A percentile compares a stretch with the other conserved stretches of the same genome.
Conservation (phyloP, 2,888 invertebrate species). For the Drosophila vallismaia region DNA sequence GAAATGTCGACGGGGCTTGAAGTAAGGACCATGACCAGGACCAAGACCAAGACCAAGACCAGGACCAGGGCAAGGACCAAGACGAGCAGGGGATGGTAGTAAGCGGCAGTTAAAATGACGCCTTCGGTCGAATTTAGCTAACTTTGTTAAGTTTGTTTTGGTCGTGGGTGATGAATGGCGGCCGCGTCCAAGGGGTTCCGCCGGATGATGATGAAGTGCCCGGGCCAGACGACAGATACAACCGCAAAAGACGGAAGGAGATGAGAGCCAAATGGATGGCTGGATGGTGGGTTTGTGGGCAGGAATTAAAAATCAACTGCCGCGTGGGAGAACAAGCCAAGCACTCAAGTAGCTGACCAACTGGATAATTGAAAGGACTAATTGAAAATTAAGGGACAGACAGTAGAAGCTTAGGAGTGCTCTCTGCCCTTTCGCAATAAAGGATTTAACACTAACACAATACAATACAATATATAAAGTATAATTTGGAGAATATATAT, state of each 20-base stretch:
- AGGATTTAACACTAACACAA: not conserved
- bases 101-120: constrained; percentile 70
- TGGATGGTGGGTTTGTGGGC: not conserved
- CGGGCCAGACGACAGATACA: constrained; percentile 26
- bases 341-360: constrained; percentile 44
- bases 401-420: not conserved
- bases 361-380: constrained; percentile 45
- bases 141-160: constrained; percentile 72
- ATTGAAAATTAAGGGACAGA: constrained; percentile 27
- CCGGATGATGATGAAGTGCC: constrained; percentile 42
- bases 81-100: constrained; percentile 11
- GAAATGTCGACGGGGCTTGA: constrained; percentile 63
- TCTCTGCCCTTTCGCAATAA: not conserved
- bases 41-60: not conserved
- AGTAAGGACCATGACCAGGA: constrained; percentile 2
- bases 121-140: constrained; percentile 72
- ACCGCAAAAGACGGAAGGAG: constrained; percentile 5
- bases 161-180: constrained; percentile 31
- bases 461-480: not conserved
- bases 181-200: constrained; percentile 21
- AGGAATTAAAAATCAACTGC: constrained; percentile 46
- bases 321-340: constrained; percentile 16
- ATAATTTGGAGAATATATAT: not conserved
- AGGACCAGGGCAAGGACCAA: not conserved
- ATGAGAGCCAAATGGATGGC: constrained; percentile 2